phyloP scores from a whole-genome alignment of 2,888 invertebrate genomes.

The Polietes domitor region DNA sequence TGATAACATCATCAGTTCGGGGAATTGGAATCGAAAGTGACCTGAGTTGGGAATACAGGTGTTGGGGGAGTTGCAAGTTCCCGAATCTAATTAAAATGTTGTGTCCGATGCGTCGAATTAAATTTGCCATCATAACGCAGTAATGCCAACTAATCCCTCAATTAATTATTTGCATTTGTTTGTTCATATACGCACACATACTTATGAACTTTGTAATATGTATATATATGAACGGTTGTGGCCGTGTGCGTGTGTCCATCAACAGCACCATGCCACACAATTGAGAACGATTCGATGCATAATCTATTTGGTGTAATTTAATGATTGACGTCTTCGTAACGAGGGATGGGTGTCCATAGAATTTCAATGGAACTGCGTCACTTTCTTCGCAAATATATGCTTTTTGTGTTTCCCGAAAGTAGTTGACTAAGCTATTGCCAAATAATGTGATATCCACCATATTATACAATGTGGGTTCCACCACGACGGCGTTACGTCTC shows the following conservation, averaged over 20 bases:
- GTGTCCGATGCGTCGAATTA: conserved; percentile 26
- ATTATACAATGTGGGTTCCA: too few relatives aligned
- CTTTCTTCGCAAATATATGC: too few relatives aligned
- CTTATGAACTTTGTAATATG: conserved; percentile 19
- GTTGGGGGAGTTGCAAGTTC: not conserved
- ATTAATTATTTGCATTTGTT: conserved; percentile 60
- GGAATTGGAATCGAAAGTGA: not conserved
- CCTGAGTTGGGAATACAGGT: not conserved
- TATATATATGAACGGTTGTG: too few relatives aligned
- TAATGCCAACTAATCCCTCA: conserved; percentile 53
- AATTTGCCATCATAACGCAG: conserved; percentile 42
- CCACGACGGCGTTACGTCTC: too few relatives aligned
- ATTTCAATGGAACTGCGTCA: too few relatives aligned
- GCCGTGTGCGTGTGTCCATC: not conserved
- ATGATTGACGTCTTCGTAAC: too few relatives aligned
- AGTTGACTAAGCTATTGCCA: too few relatives aligned
- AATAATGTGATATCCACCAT: too few relatives aligned
- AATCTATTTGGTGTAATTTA: too few relatives aligned
- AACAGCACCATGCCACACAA: not conserved
- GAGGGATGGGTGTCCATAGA: too few relatives aligned
- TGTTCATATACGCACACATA: conserved; percentile 35
- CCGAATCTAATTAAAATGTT: conserved; percentile 32
- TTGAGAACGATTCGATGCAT: too few relatives aligned
- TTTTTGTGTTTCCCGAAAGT: too few relatives aligned
- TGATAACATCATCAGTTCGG: conserved; percentile 2